Percentiles rank a stretch among this genome's conserved stretches.
Evolutionary conservation across 1,140 invertebrate genomes (phyloP).

Genomic region (Scylla paramamosain): DNA sequence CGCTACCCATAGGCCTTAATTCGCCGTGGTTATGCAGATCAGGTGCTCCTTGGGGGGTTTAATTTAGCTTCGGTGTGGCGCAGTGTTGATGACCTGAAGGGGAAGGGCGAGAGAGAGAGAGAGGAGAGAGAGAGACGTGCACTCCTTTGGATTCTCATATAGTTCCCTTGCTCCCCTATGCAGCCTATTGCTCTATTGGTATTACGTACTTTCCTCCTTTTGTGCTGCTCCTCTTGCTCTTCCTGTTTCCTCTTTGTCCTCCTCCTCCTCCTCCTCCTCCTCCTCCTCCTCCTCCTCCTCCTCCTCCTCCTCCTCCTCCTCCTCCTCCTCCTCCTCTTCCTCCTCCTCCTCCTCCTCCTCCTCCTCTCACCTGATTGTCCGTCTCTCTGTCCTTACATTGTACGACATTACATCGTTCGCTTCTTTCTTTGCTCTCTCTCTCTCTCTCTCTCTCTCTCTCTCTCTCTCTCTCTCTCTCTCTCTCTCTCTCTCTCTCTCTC

Average conservation of each 20-base stretch:
- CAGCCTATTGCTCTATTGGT: neutral
- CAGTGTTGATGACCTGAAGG: constrained; percentile 57
- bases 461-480: neutral
- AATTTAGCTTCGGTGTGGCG: constrained; percentile 57
- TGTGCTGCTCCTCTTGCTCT: neutral
- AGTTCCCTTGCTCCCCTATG: neutral
- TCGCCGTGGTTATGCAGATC: constrained; percentile 71
- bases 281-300: too few species aligned
- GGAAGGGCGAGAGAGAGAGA: constrained; percentile 27
- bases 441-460: neutral
- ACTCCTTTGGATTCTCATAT: neutral
- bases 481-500: neutral
- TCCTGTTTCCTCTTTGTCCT: neutral
- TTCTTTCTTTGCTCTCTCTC: neutral
- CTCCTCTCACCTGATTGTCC: neutral
- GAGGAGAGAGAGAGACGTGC: constrained; percentile 25
- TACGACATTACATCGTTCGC: neutral
- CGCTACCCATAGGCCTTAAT: constrained; percentile 51
- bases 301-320: too few species aligned
- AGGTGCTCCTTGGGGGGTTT: constrained; percentile 64
- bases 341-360: neutral
- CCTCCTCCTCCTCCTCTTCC: too few species aligned
- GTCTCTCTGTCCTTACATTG: neutral
- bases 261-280: neutral
- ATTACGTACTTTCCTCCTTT: neutral